Evolutionary conservation across 1,140 invertebrate genomes (phyloP), one percentile per base, ranked within the genome.

Genomic region (Schmidtea mediterranea): DNA sequence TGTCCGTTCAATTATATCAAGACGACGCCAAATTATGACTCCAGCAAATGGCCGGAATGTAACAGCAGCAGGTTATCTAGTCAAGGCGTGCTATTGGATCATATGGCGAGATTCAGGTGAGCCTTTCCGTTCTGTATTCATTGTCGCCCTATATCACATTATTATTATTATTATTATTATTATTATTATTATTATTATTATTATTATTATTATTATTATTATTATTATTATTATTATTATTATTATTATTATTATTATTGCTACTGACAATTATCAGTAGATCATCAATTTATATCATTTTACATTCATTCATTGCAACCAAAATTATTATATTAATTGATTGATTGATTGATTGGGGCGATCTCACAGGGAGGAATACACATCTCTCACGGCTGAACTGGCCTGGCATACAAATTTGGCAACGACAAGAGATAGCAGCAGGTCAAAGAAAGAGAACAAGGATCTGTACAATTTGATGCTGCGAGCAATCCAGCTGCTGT

Each of bases 1-100:
- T 82, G 86, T 0, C 90, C 90, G 0, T 97, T 95, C 62, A 87
- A 90, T 62, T 97, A 95, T 59, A 86, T 98, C 39, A 89, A 84
- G 65, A 72, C 82, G 43, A 86, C 80, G 47, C 82, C 83, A 56
- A 81, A 90, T 61, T 95, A 84, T 64, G 90, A 97, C 59, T 69
- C 80, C 0, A 72, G 72, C 5, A 79, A 78, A 59, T 98, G 90
- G 90, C 87, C 87, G 2, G 24, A 83, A 76, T 62, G 78, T 53
- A 62, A 58, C 45, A 59, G 58, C 15, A 78, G 76, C 5, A 73
- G 72, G 21, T 72, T 74, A 55, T 75, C 72, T 48, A 74, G 76
- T 37, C 41, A 82, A 26, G 36, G 21, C 15, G 16, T 48, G n/a
- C 15, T 52, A 9, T 12, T 53, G 32, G 26, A 46, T 24, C 19